Percentiles rank a stretch among this genome's conserved stretches.
Evolutionary conservation across 2,888 invertebrate genomes (phyloP).

Genomic region (Meteorus colon): DNA sequence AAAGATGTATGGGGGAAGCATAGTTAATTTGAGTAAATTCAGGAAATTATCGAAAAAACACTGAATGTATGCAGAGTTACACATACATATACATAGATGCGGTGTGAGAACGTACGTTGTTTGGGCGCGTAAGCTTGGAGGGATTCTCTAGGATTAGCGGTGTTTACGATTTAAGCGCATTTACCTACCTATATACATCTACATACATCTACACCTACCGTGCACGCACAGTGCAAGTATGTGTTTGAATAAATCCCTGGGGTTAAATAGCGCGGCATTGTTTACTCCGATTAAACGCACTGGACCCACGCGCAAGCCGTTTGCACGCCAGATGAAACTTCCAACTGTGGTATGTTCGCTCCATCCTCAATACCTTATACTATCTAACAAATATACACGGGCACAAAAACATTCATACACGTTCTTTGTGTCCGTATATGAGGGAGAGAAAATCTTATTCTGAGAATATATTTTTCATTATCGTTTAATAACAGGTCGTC

Average conservation of each 20-base stretch:
- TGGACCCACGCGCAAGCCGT: constrained; percentile 20
- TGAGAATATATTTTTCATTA: no score
- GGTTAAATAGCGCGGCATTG: constrained; percentile 52
- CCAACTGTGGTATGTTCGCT: constrained; percentile 13
- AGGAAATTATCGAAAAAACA: neutral
- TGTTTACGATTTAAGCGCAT: constrained; percentile 68
- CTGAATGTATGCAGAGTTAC: neutral
- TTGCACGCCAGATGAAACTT: constrained; percentile 19
- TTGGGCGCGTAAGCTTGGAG: constrained; percentile 43
- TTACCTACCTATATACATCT: constrained; percentile 48
- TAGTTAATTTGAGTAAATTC: no score
- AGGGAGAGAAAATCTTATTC: neutral
- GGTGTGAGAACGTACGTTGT: constrained; percentile 40
- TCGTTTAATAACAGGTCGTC: no score
- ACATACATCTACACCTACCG: neutral
- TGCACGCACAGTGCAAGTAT: constrained; percentile 55
- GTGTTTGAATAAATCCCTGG: constrained; percentile 62
- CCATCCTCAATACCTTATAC: neutral
- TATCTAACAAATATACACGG: neutral
- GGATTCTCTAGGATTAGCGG: constrained; percentile 63
- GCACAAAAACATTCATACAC: neutral
- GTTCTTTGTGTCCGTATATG: neutral
- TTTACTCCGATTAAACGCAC: constrained; percentile 34
- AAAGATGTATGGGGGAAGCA: no score
- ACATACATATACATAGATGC: neutral